Evolutionary conservation across 2,888 invertebrate species (phyloP), one percentile per base, ranked within the genome.

Genomic region (Phorcus lineatus): DNA sequence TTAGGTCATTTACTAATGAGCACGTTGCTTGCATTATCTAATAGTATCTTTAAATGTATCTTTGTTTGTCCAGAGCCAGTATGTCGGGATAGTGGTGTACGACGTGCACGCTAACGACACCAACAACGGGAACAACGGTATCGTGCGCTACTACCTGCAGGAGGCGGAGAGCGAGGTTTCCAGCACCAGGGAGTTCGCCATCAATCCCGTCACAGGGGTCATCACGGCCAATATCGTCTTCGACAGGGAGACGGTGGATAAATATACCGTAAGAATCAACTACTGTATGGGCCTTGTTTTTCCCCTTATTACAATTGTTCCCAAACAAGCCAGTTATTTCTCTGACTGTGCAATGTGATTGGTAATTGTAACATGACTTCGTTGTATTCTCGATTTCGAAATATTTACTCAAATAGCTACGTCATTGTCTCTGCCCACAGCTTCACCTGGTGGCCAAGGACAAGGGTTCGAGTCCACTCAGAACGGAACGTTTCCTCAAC

Each of bases 61-160:
- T 36, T 36, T 2, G 7, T 7, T 36, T 24, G 82, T 9, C 19
- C 70, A 90, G 90, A 87, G 88, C 78, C 89, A 90, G 78, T 90
- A 90, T 81, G 81, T 83, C 13, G 91, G 91, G 7, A 88, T 90
- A 89, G 57, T 88, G 36, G 87, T 98, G 82, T 95, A 97, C 91
- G 96, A 96, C 0, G 96, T 97, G 0, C 95, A 96, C 90, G 98
- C 98, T 0, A 94, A 95, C 0, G 98, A 98, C 91, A 95, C 95
- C 86, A 97, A 98, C 91, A 94, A 95, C 0, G 97, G 97, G 0
- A 96, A 96, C 85, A 97, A 97, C 92, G 97, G 97, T 0, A 94
- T 95, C 78, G 95, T 98, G 0, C 96, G 96, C 0, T 98, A 98
- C 93, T 96, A 96, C 74, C 91, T 93, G 79, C 94, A 97, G 82